Base-by-base conservation (phyloP, 1,140 invertebrate genomes). In the Drosophila ercepeae region DNA sequence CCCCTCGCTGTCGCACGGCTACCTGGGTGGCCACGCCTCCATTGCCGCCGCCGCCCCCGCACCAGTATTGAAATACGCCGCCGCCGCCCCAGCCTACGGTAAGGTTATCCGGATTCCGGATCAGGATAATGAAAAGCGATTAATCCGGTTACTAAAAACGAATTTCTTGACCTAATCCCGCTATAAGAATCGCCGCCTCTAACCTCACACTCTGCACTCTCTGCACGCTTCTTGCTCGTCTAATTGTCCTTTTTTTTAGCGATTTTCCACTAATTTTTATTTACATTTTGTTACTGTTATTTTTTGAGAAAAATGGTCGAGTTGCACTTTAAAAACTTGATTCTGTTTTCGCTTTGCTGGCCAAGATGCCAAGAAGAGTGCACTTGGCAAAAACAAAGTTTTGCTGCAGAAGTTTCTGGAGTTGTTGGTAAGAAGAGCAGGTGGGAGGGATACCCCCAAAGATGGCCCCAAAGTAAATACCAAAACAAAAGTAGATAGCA, bases 31-130 rank as follows among this genome's bases (percentile, higher is more conserved):
- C 1, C 46, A 49, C 13, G 46, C 27, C 1, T 16, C 14, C 3
- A 16, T 42, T 3, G 39, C 39, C 16, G 65, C 81, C 27, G 61
- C 88, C n/a, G 83, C 89, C n/a, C 61, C 89, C 1, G 89, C 89
- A 16, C 71, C 81, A 1, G 55, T 90, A 34, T 34, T 90, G 49
- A 90, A 90, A 46, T 88, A 88, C 49, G 63, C 78, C 41, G 70
- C 78, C 32, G 73, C 89, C 21, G 89, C 89, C 51, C 89, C 89
- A n/a, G 72, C 89, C 34, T 90, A 90, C 51, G 89, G 89, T 90
- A 90, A 32, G 89, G 84, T 83, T 32, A 25, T 16, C 46, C 18
- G 61, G 25, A 46, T 34, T 3, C 34, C 4, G 16, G 6, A 21
- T 29, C 3, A 5, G 13, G 13, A 13, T 4, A 39, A 8, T 7